phyloP scores from a whole-genome alignment of 2,113 vertebrate genomes.

The Eleginops maclovinus region DNA sequence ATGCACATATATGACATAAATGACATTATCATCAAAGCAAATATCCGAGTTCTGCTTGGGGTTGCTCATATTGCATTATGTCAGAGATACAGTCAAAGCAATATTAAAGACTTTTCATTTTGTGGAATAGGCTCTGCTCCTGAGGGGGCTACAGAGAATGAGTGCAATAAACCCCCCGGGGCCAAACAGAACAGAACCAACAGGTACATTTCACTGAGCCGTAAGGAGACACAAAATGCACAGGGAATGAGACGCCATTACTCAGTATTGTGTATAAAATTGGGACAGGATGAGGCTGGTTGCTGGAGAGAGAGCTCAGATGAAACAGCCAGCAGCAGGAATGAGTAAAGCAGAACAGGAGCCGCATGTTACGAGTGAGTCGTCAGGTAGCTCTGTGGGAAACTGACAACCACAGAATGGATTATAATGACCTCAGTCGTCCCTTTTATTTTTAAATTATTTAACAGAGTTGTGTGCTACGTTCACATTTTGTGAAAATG shows the following conservation, averaged over 20 bases:
- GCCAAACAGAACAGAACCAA: conserved; percentile 1
- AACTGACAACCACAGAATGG: not conserved
- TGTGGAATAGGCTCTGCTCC: conserved; percentile 5
- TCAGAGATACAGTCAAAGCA: too few relatives aligned
- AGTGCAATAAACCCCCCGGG: conserved; percentile 23
- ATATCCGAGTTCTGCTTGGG: not conserved
- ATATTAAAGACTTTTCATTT: conserved; percentile 14
- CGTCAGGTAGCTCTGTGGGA: not conserved
- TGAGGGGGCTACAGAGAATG: not conserved
- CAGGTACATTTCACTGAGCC: conserved; percentile 12
- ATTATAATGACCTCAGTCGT: not conserved
- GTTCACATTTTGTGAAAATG: too few relatives aligned
- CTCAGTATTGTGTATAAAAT: not conserved
- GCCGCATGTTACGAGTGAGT: not conserved
- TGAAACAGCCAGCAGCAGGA: conserved; percentile 6
- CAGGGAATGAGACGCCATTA: conserved; percentile 14
- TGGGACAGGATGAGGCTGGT: not conserved
- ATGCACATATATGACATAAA: too few relatives aligned
- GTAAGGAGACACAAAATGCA: not conserved
- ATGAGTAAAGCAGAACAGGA: not conserved
- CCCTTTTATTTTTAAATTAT: too few relatives aligned
- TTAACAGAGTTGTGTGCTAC: too few relatives aligned
- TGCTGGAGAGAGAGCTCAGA: conserved; percentile 7
- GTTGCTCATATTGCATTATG: not conserved
- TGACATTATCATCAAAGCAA: not conserved